phyloP scores from a whole-genome alignment of 1,140 invertebrate genomes.

The Nautilus pompilius region DNA sequence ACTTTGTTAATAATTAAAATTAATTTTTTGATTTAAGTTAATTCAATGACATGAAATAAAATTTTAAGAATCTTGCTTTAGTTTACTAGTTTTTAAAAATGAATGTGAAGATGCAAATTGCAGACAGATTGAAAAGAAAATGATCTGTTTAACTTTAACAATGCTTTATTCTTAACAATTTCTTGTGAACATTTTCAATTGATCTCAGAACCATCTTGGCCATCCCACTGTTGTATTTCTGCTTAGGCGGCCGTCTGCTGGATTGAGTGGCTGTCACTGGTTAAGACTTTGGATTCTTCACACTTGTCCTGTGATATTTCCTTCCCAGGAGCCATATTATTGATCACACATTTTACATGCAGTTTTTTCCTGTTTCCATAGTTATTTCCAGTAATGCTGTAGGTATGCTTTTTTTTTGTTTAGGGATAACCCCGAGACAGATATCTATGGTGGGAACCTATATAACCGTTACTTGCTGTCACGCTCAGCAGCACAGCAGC shows the following conservation, averaged over 20 bases:
- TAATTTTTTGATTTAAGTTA: no score
- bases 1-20: no score
- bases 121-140: no score
- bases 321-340: not conserved
- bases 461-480: constrained; percentile 65
- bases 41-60: no score
- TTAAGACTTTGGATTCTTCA: not conserved
- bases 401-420: constrained; percentile 24
- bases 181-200: no score
- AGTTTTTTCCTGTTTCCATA: not conserved
- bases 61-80: no score
- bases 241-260: not conserved
- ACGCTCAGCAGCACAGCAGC: constrained; percentile 3
- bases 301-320: not conserved
- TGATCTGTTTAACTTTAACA: no score
- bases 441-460: constrained; percentile 71
- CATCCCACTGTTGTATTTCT: not conserved
- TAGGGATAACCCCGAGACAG: constrained; percentile 72
- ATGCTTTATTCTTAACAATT: no score
- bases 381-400: not conserved
- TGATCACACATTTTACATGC: not conserved
- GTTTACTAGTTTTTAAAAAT: no score
- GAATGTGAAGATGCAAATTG: no score
- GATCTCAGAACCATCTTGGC: no score
- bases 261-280: no score